These are phyloP conservation scores for Bos indicus DNA, from an alignment of 2,113 vertebrate genomes.

Conservation along the genomic window DNA sequence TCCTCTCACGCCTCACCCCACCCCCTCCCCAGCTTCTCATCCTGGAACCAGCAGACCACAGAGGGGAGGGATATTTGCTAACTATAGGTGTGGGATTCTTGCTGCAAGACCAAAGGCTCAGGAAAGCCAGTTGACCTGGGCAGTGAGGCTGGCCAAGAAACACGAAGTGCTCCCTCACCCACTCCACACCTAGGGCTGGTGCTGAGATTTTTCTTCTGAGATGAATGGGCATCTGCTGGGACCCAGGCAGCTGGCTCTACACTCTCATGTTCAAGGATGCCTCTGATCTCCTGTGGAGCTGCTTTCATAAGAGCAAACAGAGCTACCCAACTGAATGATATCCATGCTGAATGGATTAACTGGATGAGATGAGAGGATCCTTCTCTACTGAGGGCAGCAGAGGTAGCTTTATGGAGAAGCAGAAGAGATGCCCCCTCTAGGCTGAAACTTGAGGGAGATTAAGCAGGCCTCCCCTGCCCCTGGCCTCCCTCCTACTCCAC, in stretches of 20 bases:
- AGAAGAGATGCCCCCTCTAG: not conserved
- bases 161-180: too few relatives aligned
- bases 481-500: not conserved
- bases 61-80: not conserved
- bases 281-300: not conserved
- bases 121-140: not conserved
- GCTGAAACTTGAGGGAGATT: not conserved
- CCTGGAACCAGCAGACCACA: not conserved
- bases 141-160: not conserved
- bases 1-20: constrained; percentile 35
- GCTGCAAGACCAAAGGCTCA: not conserved
- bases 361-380: not conserved
- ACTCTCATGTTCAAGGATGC: not conserved
- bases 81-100: not conserved
- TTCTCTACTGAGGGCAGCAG: not conserved
- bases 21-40: not conserved
- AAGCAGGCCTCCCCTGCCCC: not conserved
- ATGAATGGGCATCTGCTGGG: not conserved
- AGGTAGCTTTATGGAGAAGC: not conserved
- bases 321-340: not conserved
- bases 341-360: not conserved
- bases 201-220: not conserved
- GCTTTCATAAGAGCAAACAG: not conserved
- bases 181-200: not conserved
- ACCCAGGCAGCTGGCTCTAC: not conserved